Evolutionary conservation across 2,888 invertebrate genomes (phyloP), one percentile per base, ranked within the genome.

Genomic region (Clunio marinus): DNA sequence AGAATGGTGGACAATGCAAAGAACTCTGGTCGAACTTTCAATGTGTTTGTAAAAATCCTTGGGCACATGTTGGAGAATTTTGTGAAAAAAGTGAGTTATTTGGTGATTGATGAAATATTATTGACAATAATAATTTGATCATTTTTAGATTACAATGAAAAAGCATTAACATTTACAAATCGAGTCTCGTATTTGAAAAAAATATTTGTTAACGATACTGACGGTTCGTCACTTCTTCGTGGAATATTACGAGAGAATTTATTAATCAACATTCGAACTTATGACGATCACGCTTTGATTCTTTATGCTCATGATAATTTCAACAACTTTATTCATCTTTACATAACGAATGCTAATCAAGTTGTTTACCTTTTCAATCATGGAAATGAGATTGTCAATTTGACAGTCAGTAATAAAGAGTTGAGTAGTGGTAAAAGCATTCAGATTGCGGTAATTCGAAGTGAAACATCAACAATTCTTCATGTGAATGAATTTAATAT

Each of bases 21-120:
- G 94, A 96, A 76, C 81, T 91, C 0, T 96, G 95, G 95, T 93
- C 93, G 70, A 88, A 89, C 28, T 96, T 94, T 73, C 89, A 91
- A 74, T 96, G 96, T 77, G 88, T 91, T 71, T 96, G 96, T 80
- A 88, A 88, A 72, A 96, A 96, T 78, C 87, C 87, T 45, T 93
- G 94, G 91, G 94, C 96, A 1, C 96, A 96, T 78, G 85, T 89
- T 70, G 96, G 96, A 71, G 83, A 85, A 69, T 89, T 88, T 76
- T 96, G 96, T 78, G 93, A 96, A 81, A 89, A 86, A 74, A 95
- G 96, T 95, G 80, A 84, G 86, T 83, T 60, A 51, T 62, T 51
- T 41, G 35, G 57, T 66, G 10, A 55, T 55, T 13, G 3, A 46
- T 41, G 7, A 41, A 62, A 68, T 32, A 8, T 51, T 17, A 32